A percentile compares a stretch with the other conserved stretches of the same genome.
Conservation (phyloP, 1,140 invertebrate genomes). For the Manduca sexta region DNA sequence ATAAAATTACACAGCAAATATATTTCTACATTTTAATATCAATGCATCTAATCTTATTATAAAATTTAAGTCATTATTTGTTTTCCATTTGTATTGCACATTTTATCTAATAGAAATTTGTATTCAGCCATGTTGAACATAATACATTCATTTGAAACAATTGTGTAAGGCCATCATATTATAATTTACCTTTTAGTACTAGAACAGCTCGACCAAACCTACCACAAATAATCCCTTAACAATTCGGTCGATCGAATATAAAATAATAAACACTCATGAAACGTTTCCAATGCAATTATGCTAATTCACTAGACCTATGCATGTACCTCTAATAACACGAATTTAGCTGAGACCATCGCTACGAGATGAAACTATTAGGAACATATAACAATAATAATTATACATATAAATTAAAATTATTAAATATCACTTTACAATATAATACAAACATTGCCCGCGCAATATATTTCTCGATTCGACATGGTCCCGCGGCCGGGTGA, state of each 20-base stretch:
- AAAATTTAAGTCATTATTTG: conserved; percentile 40
- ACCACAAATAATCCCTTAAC: conserved; percentile 1
- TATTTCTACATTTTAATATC: conserved; percentile 49
- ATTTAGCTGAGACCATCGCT: conserved; percentile 41
- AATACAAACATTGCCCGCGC: conserved; percentile 36
- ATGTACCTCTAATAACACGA: conserved; percentile 17
- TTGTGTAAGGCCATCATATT: no score
- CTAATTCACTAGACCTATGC: conserved; percentile 25
- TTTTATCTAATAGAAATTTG: conserved; percentile 34
- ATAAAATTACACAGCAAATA: conserved; percentile 49
- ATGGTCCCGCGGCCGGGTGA: background rate
- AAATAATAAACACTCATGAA: conserved; percentile 17
- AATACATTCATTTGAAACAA: background rate
- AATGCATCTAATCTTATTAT: conserved; percentile 48
- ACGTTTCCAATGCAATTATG: conserved; percentile 27
- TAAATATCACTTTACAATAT: conserved; percentile 68
- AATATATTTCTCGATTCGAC: background rate
- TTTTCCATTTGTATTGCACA: conserved; percentile 67
- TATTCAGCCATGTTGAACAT: background rate
- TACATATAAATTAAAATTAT: conserved; percentile 49
- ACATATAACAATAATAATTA: conserved; percentile 69
- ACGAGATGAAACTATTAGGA: conserved; percentile 62
- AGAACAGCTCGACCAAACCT: conserved; percentile 2
- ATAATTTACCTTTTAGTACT: background rate
- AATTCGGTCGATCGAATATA: background rate